Conservation (phyloP, 1,140 invertebrate species). For the Pseudomyrmex flavicornis region DNA sequence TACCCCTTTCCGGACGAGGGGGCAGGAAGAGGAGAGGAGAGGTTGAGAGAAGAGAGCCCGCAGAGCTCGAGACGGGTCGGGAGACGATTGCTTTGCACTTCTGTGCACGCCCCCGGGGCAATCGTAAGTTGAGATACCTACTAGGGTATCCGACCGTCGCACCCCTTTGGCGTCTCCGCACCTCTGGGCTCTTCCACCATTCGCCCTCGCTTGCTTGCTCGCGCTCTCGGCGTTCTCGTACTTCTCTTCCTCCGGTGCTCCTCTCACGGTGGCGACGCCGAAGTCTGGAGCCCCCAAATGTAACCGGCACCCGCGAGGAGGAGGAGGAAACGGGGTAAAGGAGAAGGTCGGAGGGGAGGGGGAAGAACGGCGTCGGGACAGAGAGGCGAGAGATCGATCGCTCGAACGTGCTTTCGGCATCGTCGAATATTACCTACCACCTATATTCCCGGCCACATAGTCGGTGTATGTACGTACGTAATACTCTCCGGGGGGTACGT, state of each 20-base stretch:
- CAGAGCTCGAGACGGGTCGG: conserved; percentile 66
- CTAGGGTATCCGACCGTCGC: conserved; percentile 57
- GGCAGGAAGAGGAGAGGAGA: conserved; percentile 42
- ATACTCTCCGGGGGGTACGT: conserved; percentile 64
- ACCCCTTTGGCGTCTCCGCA: conserved; percentile 6
- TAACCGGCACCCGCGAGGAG: conserved; percentile 62
- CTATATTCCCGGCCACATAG: conserved; percentile 69
- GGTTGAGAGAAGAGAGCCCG: conserved; percentile 59
- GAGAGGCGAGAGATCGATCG: conserved; percentile 74
- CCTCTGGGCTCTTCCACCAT: neutral
- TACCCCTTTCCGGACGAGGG: conserved; percentile 59
- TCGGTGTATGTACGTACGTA: conserved; percentile 64
- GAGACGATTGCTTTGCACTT: conserved; percentile 76
- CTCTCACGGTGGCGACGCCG: conserved; percentile 60
- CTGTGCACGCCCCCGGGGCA: conserved; percentile 74
- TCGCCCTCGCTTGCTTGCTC: conserved; percentile 3
- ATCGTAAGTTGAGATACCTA: conserved; percentile 76
- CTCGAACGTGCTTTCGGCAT: conserved; percentile 77
- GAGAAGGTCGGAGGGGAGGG: conserved; percentile 17
- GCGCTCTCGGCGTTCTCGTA: conserved; percentile 50
- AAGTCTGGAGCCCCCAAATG: conserved; percentile 65
- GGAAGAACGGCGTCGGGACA: conserved; percentile 2
- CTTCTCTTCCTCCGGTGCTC: conserved; percentile 54
- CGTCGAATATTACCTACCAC: conserved; percentile 76
- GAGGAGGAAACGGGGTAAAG: conserved; percentile 51